phyloP scores from a whole-genome alignment of 2,888 invertebrate species.

The Tinea pellionella region DNA sequence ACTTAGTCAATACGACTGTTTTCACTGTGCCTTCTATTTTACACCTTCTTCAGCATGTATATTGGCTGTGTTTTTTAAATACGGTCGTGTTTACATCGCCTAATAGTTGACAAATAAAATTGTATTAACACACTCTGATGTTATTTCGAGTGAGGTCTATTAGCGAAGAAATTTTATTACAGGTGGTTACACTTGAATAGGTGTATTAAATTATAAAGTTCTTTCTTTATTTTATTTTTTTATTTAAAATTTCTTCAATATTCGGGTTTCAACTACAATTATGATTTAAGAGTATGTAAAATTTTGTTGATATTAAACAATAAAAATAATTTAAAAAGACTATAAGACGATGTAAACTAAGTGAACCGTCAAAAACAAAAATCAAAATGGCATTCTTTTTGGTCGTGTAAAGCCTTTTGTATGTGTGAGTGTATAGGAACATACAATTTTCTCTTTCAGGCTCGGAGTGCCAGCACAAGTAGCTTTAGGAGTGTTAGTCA shows the following conservation, averaged over 20 bases:
- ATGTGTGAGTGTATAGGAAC: constrained; percentile 68
- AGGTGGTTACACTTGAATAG: too few relatives aligned
- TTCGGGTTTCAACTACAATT: too few relatives aligned
- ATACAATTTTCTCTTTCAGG: constrained; percentile 76
- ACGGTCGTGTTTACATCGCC: background rate
- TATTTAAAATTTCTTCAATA: too few relatives aligned
- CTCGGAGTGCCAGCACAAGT: constrained; percentile 89
- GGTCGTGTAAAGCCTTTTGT: constrained; percentile 23
- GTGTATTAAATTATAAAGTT: too few relatives aligned
- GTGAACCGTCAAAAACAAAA: background rate
- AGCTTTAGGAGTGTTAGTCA: constrained; percentile 91
- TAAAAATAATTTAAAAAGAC: too few relatives aligned
- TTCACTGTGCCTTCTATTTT: background rate
- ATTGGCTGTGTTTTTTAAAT: background rate
- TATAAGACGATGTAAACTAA: background rate
- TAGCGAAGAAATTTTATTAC: too few relatives aligned
- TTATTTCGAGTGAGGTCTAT: too few relatives aligned
- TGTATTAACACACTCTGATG: too few relatives aligned
- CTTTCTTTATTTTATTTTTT: too few relatives aligned
- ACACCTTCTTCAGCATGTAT: background rate
- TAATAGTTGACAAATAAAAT: too few relatives aligned
- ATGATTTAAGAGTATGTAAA: too few relatives aligned
- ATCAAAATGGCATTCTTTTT: background rate
- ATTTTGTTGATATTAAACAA: too few relatives aligned
- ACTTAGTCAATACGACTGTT: background rate